Percentiles rank a stretch among this genome's conserved stretches.
Conservation (phyloP, 2,797 vertebrate genomes). For the Clangula hyemalis region DNA sequence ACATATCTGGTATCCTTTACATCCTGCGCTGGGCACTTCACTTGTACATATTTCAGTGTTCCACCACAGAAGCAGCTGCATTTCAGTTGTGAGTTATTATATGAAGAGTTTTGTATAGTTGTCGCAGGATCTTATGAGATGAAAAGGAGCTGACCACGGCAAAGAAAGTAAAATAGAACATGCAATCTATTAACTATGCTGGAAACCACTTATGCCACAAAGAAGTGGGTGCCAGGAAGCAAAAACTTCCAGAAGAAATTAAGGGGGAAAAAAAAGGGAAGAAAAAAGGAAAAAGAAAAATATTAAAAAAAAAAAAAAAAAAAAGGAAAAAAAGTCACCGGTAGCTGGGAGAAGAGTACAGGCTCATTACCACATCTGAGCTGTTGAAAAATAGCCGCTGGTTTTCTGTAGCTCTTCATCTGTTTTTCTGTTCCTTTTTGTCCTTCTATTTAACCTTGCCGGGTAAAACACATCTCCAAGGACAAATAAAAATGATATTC, state of each 20-base stretch:
- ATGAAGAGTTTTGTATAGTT: slow-evolving; percentile 30
- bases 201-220: slow-evolving; percentile 47
- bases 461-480: slow-evolving; percentile 72
- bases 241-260: slow-evolving; percentile 35
- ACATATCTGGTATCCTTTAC: slow-evolving; percentile 59
- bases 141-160: slow-evolving; percentile 46
- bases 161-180: slow-evolving; percentile 53
- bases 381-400: background rate
- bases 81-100: slow-evolving; percentile 40
- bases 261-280: background rate
- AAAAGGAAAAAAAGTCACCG: background rate
- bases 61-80: slow-evolving; percentile 28
- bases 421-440: slow-evolving; percentile 63
- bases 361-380: slow-evolving; percentile 41
- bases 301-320: background rate
- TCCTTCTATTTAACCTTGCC: slow-evolving; percentile 75
- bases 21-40: slow-evolving; percentile 23
- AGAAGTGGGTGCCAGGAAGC: slow-evolving; percentile 24
- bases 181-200: slow-evolving; percentile 43
- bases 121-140: slow-evolving; percentile 14
- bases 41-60: slow-evolving; percentile 9
- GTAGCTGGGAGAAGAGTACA: slow-evolving; percentile 1
- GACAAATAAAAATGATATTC: slow-evolving; percentile 74
- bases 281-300: background rate
- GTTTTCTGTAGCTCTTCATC: slow-evolving; percentile 58